Base-by-base conservation (phyloP, 2,797 vertebrate genomes). In the Zenarchopterus dispar region DNA sequence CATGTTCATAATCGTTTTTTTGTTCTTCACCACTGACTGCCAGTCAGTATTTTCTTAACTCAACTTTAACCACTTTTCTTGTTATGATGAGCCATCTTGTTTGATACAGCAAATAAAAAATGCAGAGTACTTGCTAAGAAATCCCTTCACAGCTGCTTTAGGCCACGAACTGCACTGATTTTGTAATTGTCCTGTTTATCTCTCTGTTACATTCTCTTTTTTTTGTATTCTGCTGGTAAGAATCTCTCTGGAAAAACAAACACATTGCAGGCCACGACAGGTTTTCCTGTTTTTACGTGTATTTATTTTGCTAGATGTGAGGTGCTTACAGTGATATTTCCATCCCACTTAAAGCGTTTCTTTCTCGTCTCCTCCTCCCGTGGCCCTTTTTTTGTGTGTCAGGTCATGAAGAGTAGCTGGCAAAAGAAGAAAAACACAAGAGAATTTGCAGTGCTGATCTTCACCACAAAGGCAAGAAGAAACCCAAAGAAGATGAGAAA, bases 391-490 rank as follows among this genome's bases (percentile, higher is more conserved):
- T 33, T 72, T 62, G 46, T 24, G 8, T 61, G 62, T 65, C 70
- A 87, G 84, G 78, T 84, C 45, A 42, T 47, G 48, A 67, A 56
- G 58, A 46, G 39, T 22, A 59, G 65, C 53, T 67, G 62, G 26
- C 69, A 67, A 4, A 13, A 65, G 77, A 61, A 53, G 47, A 73
- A 31, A 31, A 65, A 5, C 11, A 22, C 51, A 73, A 45, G 41
- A 26, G 67, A 3, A 22, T 31, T 59, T 42, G 47, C 74, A 59
- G 67, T 18, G 2, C 53, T 76, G 42, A 58, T 24, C 71, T 61
- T 75, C 19, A 33, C 62, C 26, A 3, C 64, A 26, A 64, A 71
- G 59, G 45, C 26, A 60, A 67, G 65, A 68, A 22, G 47, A 54
- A 63, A 42, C 26, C 6, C 13, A 15, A 39, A 39, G 28, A 70